A percentile compares a stretch with the other conserved stretches of the same genome.
Conservation (phyloP, 2,888 invertebrate species). For the Drosophila picticornis region DNA sequence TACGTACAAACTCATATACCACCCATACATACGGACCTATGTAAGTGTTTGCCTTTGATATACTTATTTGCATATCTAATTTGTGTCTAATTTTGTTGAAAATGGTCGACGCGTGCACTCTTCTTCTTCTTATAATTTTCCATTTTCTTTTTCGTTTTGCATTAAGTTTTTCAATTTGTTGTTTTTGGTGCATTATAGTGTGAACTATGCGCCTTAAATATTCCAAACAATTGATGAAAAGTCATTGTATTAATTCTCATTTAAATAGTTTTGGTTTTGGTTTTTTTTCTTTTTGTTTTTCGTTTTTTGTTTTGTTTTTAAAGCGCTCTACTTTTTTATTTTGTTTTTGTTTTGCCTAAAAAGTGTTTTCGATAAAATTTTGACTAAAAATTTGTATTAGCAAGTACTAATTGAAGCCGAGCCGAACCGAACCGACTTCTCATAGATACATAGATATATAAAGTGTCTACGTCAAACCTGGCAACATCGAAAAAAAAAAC, state of each 20-base stretch:
- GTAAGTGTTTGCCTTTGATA: not conserved
- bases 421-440: constrained; percentile 43
- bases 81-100: constrained; percentile 15
- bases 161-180: not conserved
- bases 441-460: constrained; percentile 22
- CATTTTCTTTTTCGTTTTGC: not conserved
- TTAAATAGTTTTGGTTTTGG: not conserved
- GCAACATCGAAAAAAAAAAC: constrained; percentile 43
- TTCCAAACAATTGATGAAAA: constrained; percentile 23
- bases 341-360: constrained; percentile 68
- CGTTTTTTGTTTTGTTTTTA: constrained; percentile 2
- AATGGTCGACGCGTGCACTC: constrained; percentile 20
- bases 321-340: constrained; percentile 49
- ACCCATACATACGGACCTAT: not conserved
- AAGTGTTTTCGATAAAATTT: constrained; percentile 77
- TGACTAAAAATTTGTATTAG: constrained; percentile 84
- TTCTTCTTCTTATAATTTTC: not conserved
- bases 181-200: constrained; percentile 11
- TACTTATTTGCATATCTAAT: not conserved
- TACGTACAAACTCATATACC: constrained; percentile 2
- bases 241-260: constrained; percentile 1
- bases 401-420: constrained; percentile 47
- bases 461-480: constrained; percentile 36
- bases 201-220: constrained; percentile 9
- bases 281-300: not conserved